These are phyloP conservation scores for Mya arenaria DNA, from an alignment of 1,140 invertebrate genomes.

Conservation along the genomic window DNA sequence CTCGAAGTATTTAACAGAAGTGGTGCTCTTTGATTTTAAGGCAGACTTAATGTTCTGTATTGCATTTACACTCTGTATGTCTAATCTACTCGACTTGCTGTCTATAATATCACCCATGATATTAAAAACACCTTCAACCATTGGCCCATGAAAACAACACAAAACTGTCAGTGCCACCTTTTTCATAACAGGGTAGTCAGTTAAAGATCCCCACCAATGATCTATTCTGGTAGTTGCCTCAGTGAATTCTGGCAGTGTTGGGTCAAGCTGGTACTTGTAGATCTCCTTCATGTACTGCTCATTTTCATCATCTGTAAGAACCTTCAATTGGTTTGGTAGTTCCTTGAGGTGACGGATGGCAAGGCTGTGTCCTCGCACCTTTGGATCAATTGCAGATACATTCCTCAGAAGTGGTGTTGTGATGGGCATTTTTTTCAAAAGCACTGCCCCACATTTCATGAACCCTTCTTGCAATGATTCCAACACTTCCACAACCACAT, in stretches of 20 bases:
- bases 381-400: neutral
- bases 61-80: constrained; percentile 1
- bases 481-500: constrained; percentile 6
- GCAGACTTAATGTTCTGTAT: constrained; percentile 45
- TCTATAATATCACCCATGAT: constrained; percentile 47
- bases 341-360: neutral
- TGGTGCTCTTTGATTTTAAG: neutral
- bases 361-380: neutral
- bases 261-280: constrained; percentile 3
- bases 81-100: neutral
- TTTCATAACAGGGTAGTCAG: constrained; percentile 17
- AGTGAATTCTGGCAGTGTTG: neutral
- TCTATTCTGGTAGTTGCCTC: neutral
- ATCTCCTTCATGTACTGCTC: neutral
- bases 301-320: constrained; percentile 1
- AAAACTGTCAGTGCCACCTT: constrained; percentile 15
- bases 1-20: constrained; percentile 14
- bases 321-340: constrained; percentile 7
- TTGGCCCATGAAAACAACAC: constrained; percentile 43
- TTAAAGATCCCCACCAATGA: constrained; percentile 20
- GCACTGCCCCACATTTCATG: neutral
- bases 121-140: constrained; percentile 35
- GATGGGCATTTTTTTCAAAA: constrained; percentile 27
- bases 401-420: neutral
- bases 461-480: neutral